Conservation (phyloP, 2,888 invertebrate species). For the Trichogramma evanescens region DNA sequence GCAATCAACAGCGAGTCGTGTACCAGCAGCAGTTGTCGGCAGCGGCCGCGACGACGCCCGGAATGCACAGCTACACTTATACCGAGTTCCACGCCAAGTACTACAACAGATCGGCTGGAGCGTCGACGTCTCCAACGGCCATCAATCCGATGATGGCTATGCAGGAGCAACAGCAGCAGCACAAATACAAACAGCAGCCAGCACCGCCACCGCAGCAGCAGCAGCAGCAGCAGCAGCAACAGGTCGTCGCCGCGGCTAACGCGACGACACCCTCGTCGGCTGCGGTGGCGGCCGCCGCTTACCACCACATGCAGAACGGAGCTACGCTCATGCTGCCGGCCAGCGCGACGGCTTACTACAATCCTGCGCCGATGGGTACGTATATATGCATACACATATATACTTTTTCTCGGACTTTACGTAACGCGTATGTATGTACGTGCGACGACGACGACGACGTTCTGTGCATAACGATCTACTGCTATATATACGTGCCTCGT, state of each 20-base stretch:
- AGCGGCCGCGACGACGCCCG: constrained; percentile 8
- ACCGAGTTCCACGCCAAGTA: constrained; percentile 18
- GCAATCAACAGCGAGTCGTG: constrained; percentile 9
- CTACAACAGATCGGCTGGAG: not conserved
- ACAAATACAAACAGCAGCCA: constrained; percentile 1
- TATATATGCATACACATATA: not conserved
- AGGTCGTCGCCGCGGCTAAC: constrained; percentile 14
- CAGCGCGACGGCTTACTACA: constrained; percentile 31
- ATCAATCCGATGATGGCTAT: constrained; percentile 29
- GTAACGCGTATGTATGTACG: not conserved
- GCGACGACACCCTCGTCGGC: constrained; percentile 24
- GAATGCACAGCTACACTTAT: constrained; percentile 13
- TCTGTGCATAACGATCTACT: no score
- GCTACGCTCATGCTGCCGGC: constrained; percentile 27
- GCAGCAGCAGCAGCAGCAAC: constrained; percentile 20
- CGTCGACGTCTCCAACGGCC: constrained; percentile 7
- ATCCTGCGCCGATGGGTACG: constrained; percentile 26
- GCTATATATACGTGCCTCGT: no score
- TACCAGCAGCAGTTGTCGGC: not conserved
- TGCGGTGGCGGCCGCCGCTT: constrained; percentile 24
- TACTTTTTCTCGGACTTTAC: no score
- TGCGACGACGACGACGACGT: no score
- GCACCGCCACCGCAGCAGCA: constrained; percentile 18
- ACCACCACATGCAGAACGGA: constrained; percentile 26
- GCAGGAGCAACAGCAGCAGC: constrained; percentile 31